phyloP scores from a whole-genome alignment of 2,888 invertebrate genomes.

The Ametastegia equiseti region DNA sequence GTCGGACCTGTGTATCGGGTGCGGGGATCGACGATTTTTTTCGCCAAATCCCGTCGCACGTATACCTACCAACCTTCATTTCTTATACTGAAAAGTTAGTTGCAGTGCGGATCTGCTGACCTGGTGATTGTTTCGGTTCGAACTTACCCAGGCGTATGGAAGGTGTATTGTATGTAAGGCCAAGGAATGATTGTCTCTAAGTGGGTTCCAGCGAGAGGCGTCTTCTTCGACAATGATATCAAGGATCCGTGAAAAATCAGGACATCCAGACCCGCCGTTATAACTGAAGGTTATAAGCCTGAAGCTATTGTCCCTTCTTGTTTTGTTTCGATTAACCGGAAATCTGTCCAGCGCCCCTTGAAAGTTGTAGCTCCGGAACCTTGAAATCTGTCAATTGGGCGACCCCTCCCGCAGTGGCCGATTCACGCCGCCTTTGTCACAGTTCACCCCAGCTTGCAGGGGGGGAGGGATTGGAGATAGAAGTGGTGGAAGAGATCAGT shows the following conservation, averaged over 20 bases:
- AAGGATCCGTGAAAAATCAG: neutral
- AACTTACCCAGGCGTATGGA: neutral
- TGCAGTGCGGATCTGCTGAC: neutral
- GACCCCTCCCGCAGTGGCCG: neutral
- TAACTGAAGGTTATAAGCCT: neutral
- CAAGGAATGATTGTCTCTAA: neutral
- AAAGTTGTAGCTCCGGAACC: neutral
- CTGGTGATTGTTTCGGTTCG: neutral
- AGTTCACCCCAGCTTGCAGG: neutral
- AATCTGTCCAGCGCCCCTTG: neutral
- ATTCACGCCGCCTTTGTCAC: neutral
- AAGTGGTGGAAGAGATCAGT: no score
- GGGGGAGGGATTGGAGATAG: no score
- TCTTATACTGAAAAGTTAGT: neutral
- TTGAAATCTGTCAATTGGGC: neutral
- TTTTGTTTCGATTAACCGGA: neutral
- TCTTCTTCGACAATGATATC: neutral
- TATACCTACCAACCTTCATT: neutral
- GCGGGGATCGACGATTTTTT: constrained; percentile 23
- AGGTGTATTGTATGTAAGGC: neutral
- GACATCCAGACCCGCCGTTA: neutral
- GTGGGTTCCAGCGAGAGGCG: neutral
- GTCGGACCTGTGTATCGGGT: neutral
- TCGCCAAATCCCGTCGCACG: neutral
- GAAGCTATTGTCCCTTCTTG: neutral